Evolutionary conservation across 2,113 vertebrate genomes (phyloP), one percentile per base, ranked within the genome.

Genomic region (Catharus bicknelli): DNA sequence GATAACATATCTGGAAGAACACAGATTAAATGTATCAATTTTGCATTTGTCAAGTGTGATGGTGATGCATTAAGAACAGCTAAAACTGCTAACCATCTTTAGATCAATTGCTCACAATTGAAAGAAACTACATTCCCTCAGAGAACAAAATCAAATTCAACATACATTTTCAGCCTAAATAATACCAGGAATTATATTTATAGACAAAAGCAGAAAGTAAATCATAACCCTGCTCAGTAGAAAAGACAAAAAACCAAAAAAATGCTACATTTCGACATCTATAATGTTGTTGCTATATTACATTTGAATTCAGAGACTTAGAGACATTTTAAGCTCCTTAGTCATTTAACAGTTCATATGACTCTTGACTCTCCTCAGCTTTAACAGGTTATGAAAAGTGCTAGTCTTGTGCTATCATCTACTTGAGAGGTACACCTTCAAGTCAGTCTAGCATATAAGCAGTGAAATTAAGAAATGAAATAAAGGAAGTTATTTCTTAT

Each of bases 11-110:
- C 32, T 86, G 34, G 43, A 95, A 87, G 61, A 90, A 74, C 11
- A 50, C 7, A 81, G 68, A 84, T 67, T 84, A 91, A 87, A 90
- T 67, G 8, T 70, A 91, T 92, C 75, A 63, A 20, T 83, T 94
- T 95, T 93, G 38, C 32, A 91, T 93, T 93, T 91, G 68, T 32
- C 62, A 95, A 90, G 57, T 54, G 23, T 58, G 48, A 90, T 93
- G 48, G 29, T 74, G 32, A 25, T 72, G 70, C 16, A 29, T 76
- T 93, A 91, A 83, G 29, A 86, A 74, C n/a, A 50, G 26, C 53
- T 90, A 81, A 90, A 84, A 84, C 42, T 54, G 43, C 43, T 91
- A 72, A 77, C 68, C 32, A 82, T 75, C 67, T 92, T 90, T 82
- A 47, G 36, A 84, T 80, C 61, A 72, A 29, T 74, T 87, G 40